phyloP scores from a whole-genome alignment of 2,888 invertebrate genomes.

The Rhogogaster chlorosoma region DNA sequence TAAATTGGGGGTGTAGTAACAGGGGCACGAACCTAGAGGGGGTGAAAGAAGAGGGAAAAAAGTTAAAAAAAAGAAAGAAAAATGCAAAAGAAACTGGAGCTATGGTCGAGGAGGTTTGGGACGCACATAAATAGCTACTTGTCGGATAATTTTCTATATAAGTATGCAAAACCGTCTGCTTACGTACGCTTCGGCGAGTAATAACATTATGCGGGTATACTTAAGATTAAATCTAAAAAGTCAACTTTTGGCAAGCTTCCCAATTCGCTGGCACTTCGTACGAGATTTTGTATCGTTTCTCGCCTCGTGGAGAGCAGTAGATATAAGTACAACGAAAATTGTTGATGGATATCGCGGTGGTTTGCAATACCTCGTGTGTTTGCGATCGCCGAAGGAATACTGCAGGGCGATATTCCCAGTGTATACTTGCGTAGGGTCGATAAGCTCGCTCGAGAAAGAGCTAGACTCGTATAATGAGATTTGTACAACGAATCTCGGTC shows the following conservation, averaged over 20 bases:
- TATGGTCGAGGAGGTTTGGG: conserved; percentile 60
- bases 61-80: background rate
- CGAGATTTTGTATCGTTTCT: background rate
- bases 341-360: background rate
- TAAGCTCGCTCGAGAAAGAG: conserved; percentile 29
- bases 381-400: background rate
- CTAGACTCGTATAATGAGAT: conserved; percentile 43
- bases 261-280: background rate
- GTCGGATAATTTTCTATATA: conserved; percentile 72
- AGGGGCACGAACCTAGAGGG: conserved; percentile 37
- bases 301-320: background rate
- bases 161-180: conserved; percentile 49
- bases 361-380: background rate
- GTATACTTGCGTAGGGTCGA: background rate
- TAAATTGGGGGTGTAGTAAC: conserved; percentile 60
- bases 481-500: conserved; percentile 41
- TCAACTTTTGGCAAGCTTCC: conserved; percentile 38
- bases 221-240: conserved; percentile 52
- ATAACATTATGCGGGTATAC: conserved; percentile 56
- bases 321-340: background rate
- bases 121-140: conserved; percentile 77
- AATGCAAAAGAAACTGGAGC: background rate
- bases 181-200: conserved; percentile 53
- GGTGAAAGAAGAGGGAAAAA: background rate
- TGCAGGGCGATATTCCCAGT: background rate